Evolutionary conservation across 2,888 invertebrate genomes (phyloP).

Genomic region (Chymomyza amoena): DNA sequence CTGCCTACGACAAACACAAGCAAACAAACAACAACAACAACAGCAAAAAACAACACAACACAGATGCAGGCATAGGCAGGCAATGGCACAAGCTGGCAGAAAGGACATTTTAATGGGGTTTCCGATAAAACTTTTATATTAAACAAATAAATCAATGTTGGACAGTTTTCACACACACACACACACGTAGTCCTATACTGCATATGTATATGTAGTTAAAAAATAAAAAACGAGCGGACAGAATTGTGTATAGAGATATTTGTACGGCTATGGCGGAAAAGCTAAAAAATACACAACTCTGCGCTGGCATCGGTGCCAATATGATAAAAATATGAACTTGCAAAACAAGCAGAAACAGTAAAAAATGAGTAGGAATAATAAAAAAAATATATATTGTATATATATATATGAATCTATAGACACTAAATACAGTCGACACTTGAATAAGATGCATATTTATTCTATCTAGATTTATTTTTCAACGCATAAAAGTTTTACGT

Average conservation of each 20-base stretch:
- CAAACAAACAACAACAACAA: conserved; percentile 30
- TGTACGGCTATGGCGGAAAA: conserved; percentile 63
- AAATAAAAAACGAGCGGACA: conserved; percentile 50
- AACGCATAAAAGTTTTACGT: no score
- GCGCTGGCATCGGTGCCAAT: conserved; percentile 62
- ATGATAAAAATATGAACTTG: conserved; percentile 72
- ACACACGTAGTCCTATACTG: conserved; percentile 11
- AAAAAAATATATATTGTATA: no score
- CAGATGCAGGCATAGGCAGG: conserved; percentile 26
- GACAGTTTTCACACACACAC: conserved; percentile 57
- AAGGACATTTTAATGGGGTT: conserved; percentile 75
- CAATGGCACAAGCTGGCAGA: conserved; percentile 66
- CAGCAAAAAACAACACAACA: conserved; percentile 19
- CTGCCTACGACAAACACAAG: conserved; percentile 30
- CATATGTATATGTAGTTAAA: conserved; percentile 52
- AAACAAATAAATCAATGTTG: conserved; percentile 74
- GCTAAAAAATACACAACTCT: conserved; percentile 67
- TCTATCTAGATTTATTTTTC: no score
- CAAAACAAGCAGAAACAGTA: conserved; percentile 48
- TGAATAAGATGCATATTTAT: background rate
- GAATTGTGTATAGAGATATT: conserved; percentile 57
- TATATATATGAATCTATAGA: background rate
- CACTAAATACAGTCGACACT: background rate
- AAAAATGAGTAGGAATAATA: background rate
- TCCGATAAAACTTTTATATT: conserved; percentile 75